Evolutionary conservation across 1,140 invertebrate species (phyloP), one percentile per base, ranked within the genome.

Genomic region (Aphelinus certus): DNA sequence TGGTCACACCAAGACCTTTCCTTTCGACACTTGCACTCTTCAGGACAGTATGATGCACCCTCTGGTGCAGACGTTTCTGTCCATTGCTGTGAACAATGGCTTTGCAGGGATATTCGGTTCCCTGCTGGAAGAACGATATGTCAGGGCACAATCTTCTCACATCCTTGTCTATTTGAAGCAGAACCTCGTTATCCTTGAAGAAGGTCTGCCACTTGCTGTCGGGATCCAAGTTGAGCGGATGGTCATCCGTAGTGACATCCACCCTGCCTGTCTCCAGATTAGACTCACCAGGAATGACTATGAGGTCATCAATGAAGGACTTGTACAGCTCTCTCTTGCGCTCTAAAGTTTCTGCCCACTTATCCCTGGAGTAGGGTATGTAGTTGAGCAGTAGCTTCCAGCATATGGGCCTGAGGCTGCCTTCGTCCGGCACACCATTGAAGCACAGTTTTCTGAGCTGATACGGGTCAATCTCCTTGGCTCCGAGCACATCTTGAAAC

Each of bases 141-240:
- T 98, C 97, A 63, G 97, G 97, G 88, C 96, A 98, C 0, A 99
- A 83, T 43, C 97, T 91, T 77, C 93, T 91, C 42, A 98, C 97
- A 89, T 99, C 97, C 87, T 98, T 99, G 85, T 98, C 97, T 81
- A 99, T 98, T 90, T 99, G 97, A 68, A 97, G 86, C 7, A 99
- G 85, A 77, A 97, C 95, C 89, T 99, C 97, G 87, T 99, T 99
- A 83, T 99, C 97, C 86, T 96, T 97, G 85, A 99, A 99, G 85
- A 93, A 97, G 0, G 92, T 93, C 76, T 95, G 93, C 97, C 97
- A 99, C 71, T 96, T 93, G 81, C 96, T 97, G 76, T 96, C 94
- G 2, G 97, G 97, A 83, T 95, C 96, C 43, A 94, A 92, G 87
- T 95, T 98, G n/a, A 99, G 85, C 3, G 97, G 97, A 91, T 98